Conservation (phyloP, 2,113 vertebrate genomes). For the Excalfactoria chinensis region DNA sequence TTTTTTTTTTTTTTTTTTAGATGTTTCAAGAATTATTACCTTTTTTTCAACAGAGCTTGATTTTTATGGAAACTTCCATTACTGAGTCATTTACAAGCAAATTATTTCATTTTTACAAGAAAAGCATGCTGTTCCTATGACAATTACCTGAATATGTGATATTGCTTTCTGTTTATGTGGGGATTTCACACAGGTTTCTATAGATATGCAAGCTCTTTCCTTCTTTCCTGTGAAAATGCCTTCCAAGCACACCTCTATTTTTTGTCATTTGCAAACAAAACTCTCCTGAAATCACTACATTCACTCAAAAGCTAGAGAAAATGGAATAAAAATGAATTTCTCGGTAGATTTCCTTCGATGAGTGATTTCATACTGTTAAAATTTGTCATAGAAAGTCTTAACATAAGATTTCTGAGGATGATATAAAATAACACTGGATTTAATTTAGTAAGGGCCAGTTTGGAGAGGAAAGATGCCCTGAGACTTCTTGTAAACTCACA, state of each 20-base stretch:
- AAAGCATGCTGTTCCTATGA: neutral
- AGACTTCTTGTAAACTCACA: neutral
- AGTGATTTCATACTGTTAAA: neutral
- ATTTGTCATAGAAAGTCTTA: neutral
- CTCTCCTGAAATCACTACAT: neutral
- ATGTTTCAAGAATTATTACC: neutral
- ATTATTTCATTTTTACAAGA: neutral
- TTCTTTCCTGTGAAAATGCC: slow-evolving; percentile 2
- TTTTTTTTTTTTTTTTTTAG: slow-evolving; percentile 21
- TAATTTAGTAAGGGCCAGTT: neutral
- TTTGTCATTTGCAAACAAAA: neutral
- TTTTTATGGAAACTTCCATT: slow-evolving; percentile 14
- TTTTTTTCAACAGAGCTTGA: neutral
- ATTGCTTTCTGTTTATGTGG: neutral
- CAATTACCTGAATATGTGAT: neutral
- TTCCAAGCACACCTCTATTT: neutral
- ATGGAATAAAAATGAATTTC: neutral
- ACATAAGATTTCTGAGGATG: neutral
- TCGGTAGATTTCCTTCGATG: neutral
- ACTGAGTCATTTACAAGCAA: slow-evolving; percentile 22
- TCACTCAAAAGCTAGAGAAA: neutral
- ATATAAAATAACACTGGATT: neutral
- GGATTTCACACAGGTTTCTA: neutral
- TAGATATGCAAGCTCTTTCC: neutral
- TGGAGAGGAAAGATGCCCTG: neutral